Evolutionary conservation across 2,113 vertebrate genomes (phyloP).

Genomic region (Microtus pennsylvanicus): DNA sequence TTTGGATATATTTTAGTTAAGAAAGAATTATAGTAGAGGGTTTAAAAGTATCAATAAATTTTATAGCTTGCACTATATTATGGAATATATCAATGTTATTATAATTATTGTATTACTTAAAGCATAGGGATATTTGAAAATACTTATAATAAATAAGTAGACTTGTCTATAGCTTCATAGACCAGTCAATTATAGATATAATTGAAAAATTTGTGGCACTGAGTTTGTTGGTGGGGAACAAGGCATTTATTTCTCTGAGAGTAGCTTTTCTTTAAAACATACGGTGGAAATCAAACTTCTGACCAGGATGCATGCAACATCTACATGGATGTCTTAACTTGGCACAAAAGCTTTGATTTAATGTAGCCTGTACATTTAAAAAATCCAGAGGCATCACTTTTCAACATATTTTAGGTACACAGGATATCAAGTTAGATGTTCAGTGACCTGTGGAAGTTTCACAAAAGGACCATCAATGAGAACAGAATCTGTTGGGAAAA

Average conservation of each 20-base stretch:
- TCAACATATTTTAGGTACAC: neutral
- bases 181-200: neutral
- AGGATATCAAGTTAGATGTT: neutral
- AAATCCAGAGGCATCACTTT: neutral
- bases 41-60: neutral
- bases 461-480: neutral
- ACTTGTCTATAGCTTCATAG: neutral
- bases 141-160: neutral
- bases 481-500: neutral
- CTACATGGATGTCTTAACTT: neutral
- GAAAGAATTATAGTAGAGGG: neutral
- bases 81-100: neutral
- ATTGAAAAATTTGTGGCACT: neutral
- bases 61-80: neutral
- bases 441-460: neutral
- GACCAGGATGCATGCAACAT: neutral
- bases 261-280: neutral
- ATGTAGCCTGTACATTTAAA: neutral
- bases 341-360: neutral
- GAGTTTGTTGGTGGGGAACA: neutral
- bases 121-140: neutral
- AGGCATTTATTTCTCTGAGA: neutral
- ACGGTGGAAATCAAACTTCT: neutral
- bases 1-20: neutral
- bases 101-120: slow-evolving; percentile 5